Percentiles rank a stretch among this genome's conserved stretches.
Conservation (phyloP, 2,888 invertebrate species). For the Clostera curtula region DNA sequence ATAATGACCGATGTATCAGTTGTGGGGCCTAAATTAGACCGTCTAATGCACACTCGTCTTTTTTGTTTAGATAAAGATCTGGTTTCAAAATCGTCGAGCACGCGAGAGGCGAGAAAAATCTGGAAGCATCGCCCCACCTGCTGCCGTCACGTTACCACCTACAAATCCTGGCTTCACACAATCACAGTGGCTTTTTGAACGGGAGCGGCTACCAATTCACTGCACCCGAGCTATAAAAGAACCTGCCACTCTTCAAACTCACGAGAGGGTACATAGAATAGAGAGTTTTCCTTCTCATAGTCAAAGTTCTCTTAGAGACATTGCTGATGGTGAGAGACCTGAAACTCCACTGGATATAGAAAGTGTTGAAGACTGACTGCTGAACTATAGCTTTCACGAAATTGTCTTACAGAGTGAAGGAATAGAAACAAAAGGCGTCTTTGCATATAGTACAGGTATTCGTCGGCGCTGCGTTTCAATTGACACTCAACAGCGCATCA, state of each 20-base stretch:
- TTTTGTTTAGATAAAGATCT: constrained; percentile 76
- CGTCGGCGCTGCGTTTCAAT: too few relatives aligned
- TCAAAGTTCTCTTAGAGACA: constrained; percentile 13
- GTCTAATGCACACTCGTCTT: neutral
- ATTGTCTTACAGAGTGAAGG: too few relatives aligned
- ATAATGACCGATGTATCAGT: too few relatives aligned
- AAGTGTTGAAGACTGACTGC: constrained; percentile 29
- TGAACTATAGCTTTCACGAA: neutral
- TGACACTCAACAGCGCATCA: too few relatives aligned
- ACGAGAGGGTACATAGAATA: too few relatives aligned
- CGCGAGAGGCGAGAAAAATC: constrained; percentile 81
- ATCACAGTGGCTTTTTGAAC: constrained; percentile 9
- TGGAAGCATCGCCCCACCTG: constrained; percentile 43
- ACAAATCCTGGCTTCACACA: constrained; percentile 22
- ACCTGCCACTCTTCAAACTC: too few relatives aligned
- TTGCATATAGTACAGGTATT: too few relatives aligned
- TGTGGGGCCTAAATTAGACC: too few relatives aligned
- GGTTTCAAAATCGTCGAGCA: constrained; percentile 89
- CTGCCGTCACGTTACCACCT: constrained; percentile 46
- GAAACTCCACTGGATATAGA: constrained; percentile 53
- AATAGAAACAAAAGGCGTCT: too few relatives aligned
- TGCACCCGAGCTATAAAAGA: constrained; percentile 1
- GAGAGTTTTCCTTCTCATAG: constrained; percentile 2
- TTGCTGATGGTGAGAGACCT: constrained; percentile 28
- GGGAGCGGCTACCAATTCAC: constrained; percentile 2